phyloP scores from a whole-genome alignment of 2,113 vertebrate genomes.

The Eptesicus fuscus region DNA sequence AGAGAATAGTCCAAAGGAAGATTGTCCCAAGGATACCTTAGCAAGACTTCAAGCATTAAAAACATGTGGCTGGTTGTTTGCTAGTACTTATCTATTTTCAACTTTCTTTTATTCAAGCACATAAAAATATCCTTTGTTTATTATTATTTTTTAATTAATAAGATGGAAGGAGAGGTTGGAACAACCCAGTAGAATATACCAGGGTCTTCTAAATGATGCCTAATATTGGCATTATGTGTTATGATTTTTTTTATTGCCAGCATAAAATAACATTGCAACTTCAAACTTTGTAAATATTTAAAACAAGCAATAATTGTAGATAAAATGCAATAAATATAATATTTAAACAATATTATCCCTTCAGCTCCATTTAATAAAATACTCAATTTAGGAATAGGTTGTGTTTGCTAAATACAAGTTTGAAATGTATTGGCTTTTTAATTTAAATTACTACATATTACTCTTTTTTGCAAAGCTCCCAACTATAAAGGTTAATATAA shows the following conservation, averaged over 20 bases:
- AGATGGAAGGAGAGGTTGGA: background rate
- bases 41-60: slow-evolving; percentile 12
- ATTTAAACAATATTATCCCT: background rate
- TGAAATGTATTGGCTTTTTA: background rate
- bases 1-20: background rate
- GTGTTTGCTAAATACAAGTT: background rate
- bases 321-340: background rate
- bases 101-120: background rate
- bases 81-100: background rate
- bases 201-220: background rate
- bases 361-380: background rate
- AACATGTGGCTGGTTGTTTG: background rate
- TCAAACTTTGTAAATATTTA: background rate
- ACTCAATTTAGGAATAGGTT: background rate
- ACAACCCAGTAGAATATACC: background rate
- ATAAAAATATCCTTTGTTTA: background rate
- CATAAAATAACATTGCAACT: background rate
- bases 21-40: background rate
- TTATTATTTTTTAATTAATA: slow-evolving; percentile 35
- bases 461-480: background rate
- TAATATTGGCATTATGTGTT: background rate
- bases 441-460: background rate
- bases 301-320: background rate
- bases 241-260: background rate
- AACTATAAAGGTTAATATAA: background rate